Evolutionary conservation across 2,888 invertebrate species (phyloP).

Genomic region (Rotaria magnacalcarata): DNA sequence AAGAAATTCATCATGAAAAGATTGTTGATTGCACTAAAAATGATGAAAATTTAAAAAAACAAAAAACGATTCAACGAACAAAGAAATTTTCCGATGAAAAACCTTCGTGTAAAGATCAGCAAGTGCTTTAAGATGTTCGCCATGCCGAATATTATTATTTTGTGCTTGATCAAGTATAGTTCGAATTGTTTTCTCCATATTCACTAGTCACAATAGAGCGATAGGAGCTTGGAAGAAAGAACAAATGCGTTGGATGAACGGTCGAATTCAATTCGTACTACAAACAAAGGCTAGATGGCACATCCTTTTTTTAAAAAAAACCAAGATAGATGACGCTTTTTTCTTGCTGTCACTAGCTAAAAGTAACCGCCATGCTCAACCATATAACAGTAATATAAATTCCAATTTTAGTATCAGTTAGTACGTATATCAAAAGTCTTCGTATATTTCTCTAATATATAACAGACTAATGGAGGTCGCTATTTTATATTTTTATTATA

Average conservation of each 20-base stretch:
- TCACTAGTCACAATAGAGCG: neutral
- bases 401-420: too few relatives aligned
- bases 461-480: too few relatives aligned
- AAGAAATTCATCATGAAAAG: conserved; percentile 26
- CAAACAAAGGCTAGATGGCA: neutral
- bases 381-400: too few relatives aligned
- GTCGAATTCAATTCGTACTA: neutral
- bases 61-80: neutral
- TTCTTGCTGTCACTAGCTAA: too few relatives aligned
- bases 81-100: neutral
- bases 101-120: neutral
- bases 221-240: neutral
- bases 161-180: conserved; percentile 26
- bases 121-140: conserved; percentile 2
- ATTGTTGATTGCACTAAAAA: neutral
- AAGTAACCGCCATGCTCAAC: too few relatives aligned
- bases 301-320: neutral
- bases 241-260: neutral
- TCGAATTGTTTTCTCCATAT: conserved; percentile 28
- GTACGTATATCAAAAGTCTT: too few relatives aligned
- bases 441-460: too few relatives aligned
- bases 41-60: neutral
- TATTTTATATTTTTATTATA: too few relatives aligned
- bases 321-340: neutral
- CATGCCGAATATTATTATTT: conserved; percentile 2